Conservation (phyloP, 2,888 invertebrate species). For the Xanthorhoe spadicearia region DNA sequence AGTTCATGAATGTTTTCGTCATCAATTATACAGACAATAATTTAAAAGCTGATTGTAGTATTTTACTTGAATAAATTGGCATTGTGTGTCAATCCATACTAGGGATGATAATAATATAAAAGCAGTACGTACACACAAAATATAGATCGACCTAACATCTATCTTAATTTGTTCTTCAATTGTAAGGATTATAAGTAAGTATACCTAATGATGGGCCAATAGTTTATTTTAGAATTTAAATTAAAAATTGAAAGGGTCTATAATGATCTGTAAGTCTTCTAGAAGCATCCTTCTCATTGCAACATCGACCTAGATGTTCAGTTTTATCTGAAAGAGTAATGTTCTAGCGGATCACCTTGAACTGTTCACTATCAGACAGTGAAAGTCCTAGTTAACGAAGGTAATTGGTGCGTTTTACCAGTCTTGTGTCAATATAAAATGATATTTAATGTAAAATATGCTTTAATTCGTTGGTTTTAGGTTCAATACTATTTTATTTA, state of each 20-base stretch:
- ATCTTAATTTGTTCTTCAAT: neutral
- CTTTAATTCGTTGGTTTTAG: neutral
- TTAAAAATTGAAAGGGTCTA: neutral
- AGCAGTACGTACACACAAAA: too few species aligned
- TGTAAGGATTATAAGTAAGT: neutral
- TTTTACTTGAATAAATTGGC: neutral
- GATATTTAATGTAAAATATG: conserved; percentile 3
- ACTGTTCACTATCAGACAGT: conserved; percentile 72
- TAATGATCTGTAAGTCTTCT: neutral
- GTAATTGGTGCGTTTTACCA: conserved; percentile 67
- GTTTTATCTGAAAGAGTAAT: conserved; percentile 59
- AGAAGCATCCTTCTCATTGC: conserved; percentile 43
- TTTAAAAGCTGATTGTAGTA: too few species aligned
- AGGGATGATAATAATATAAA: neutral
- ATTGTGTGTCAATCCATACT: too few species aligned
- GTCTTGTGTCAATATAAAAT: conserved; percentile 48
- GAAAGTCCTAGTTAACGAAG: conserved; percentile 78
- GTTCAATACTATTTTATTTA: neutral
- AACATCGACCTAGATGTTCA: conserved; percentile 54
- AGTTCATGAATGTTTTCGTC: conserved; percentile 18
- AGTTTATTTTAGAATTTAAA: neutral
- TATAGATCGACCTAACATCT: neutral
- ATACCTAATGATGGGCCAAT: neutral
- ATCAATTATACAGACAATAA: conserved; percentile 1
- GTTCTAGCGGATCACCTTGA: conserved; percentile 73